phyloP scores from a whole-genome alignment of 2,797 vertebrate genomes.

The Notolepis coatsorum region DNA sequence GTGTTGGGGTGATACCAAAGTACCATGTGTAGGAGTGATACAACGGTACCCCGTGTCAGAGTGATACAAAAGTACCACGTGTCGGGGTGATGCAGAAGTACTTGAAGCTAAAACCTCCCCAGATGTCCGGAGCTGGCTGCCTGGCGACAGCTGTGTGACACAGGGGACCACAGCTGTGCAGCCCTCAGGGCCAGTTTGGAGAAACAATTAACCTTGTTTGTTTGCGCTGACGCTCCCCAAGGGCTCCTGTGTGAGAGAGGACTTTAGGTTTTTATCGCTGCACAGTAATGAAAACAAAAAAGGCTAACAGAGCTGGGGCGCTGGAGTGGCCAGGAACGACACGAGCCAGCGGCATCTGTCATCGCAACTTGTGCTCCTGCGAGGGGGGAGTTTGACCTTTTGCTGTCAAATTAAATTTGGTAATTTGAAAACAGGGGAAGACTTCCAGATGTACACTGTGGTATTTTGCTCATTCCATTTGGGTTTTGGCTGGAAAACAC shows the following conservation, averaged over 20 bases:
- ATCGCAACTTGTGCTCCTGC: slow-evolving; percentile 56
- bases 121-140: slow-evolving; percentile 43
- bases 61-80: no score
- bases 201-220: slow-evolving; percentile 55
- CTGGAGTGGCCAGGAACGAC: slow-evolving; percentile 29
- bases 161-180: slow-evolving; percentile 58
- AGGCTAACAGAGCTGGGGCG: slow-evolving; percentile 29
- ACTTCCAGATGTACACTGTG: slow-evolving; percentile 16
- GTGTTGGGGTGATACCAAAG: no score
- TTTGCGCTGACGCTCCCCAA: slow-evolving; percentile 38
- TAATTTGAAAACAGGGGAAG: slow-evolving; percentile 32
- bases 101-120: slow-evolving; percentile 35
- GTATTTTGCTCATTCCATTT: slow-evolving; percentile 25
- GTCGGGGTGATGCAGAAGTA: no score
- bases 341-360: slow-evolving; percentile 28
- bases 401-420: slow-evolving; percentile 35
- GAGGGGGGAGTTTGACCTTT: slow-evolving; percentile 49
- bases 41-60: no score
- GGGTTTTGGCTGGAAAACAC: no score
- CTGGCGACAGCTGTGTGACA: slow-evolving; percentile 61
- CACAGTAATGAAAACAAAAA: slow-evolving; percentile 50
- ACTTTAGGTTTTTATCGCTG: slow-evolving; percentile 52
- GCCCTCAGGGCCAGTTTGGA: slow-evolving; percentile 35
- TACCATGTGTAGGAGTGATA: no score
- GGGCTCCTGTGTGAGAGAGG: slow-evolving; percentile 26